Conservation (phyloP, 2,113 vertebrate genomes). For the Phodopus roborovskii region DNA sequence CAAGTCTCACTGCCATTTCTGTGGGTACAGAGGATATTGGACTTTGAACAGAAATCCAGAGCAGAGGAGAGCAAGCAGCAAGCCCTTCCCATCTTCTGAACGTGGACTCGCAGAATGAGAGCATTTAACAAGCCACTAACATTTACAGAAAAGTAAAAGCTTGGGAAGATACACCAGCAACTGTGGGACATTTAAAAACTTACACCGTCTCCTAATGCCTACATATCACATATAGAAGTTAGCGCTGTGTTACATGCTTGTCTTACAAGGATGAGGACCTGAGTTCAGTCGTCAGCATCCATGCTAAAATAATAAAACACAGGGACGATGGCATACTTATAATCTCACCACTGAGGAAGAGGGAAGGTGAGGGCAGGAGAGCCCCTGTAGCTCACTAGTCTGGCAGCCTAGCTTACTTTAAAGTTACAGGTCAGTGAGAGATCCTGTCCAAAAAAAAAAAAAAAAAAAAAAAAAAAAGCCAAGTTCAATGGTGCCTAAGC, state of each 20-base stretch:
- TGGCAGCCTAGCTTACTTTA: neutral
- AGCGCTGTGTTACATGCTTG: neutral
- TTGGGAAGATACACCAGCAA: neutral
- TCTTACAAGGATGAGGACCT: neutral
- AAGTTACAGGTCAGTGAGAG: neutral
- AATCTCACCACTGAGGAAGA: neutral
- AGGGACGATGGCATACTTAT: fast-evolving
- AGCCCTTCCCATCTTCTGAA: neutral
- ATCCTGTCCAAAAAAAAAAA: neutral
- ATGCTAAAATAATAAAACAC: neutral
- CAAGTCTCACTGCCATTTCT: neutral
- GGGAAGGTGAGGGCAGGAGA: too few species aligned
- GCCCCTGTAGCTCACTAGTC: too few species aligned
- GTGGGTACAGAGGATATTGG: neutral
- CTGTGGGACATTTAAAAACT: neutral
- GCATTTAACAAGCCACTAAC: neutral
- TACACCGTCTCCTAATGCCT: neutral
- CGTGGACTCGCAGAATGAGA: neutral
- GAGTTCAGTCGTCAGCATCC: neutral
- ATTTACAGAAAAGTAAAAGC: neutral
- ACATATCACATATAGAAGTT: neutral
- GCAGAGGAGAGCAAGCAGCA: neutral
- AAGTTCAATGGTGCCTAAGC: too few species aligned
- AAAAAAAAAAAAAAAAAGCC: neutral
- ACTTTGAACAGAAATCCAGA: neutral